These are phyloP conservation scores for Meda fulgida DNA, from an alignment of 2,797 vertebrate species.

Conservation along the genomic window DNA sequence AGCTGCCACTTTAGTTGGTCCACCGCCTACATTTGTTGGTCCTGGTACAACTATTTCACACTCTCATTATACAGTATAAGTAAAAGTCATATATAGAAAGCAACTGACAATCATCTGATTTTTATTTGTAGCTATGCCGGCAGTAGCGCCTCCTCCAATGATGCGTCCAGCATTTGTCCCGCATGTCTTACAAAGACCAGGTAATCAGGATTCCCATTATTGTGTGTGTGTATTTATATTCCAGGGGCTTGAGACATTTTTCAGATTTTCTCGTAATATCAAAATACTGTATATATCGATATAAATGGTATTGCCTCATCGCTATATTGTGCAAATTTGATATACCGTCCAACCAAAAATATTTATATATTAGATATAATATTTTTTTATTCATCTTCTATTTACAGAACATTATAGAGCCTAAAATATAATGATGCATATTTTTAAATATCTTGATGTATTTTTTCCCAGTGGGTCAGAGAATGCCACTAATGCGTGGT, in stretches of 20 bases:
- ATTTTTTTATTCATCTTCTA: neutral
- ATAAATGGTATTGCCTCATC: too few relatives aligned
- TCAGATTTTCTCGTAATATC: too few relatives aligned
- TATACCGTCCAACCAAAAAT: neutral
- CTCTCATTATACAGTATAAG: neutral
- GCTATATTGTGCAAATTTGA: too few relatives aligned
- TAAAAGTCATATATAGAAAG: neutral
- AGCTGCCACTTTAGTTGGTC: constrained; percentile 84
- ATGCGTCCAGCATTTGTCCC: constrained; percentile 91
- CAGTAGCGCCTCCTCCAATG: constrained; percentile 81
- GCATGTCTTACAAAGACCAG: constrained; percentile 89
- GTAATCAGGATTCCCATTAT: constrained; percentile 62
- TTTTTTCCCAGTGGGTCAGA: constrained; percentile 72
- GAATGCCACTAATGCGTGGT: constrained; percentile 82
- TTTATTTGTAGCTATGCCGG: constrained; percentile 75
- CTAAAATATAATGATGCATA: neutral
- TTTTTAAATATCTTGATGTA: neutral
- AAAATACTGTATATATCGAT: too few relatives aligned
- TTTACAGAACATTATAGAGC: neutral
- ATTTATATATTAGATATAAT: neutral
- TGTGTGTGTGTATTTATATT: neutral
- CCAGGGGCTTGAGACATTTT: too few relatives aligned
- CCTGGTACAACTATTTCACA: constrained; percentile 70
- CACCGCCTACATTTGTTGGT: constrained; percentile 86
- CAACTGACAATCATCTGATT: neutral